These are phyloP conservation scores for Trissolcus brochymenae DNA, from an alignment of 2,888 invertebrate species.

Conservation along the genomic window DNA sequence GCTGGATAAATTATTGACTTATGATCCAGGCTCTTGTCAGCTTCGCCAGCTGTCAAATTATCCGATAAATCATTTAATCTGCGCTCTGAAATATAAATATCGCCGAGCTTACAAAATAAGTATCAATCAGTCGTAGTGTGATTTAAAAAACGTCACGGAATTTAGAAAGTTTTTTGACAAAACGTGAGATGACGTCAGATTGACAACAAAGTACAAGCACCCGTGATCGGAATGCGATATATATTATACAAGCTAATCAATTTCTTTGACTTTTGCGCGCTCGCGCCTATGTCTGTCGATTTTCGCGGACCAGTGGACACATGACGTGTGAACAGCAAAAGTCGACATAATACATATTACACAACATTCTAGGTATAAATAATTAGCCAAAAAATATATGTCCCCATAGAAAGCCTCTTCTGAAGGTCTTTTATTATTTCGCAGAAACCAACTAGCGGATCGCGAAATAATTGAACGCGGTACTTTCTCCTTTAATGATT, in stretches of 20 bases:
- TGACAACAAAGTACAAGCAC: not conserved
- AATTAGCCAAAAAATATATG: no score
- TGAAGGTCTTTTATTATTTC: constrained; percentile 33
- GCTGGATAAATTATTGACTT: not conserved
- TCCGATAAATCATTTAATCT: not conserved
- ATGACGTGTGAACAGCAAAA: no score
- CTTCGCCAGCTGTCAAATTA: constrained; percentile 1
- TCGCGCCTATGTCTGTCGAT: no score
- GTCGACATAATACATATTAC: no score
- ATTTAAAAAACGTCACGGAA: not conserved
- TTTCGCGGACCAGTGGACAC: no score
- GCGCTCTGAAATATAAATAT: not conserved
- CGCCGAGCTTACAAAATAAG: constrained; percentile 5
- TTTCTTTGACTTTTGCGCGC: not conserved
- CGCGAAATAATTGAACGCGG: constrained; percentile 38
- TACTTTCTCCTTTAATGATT: constrained; percentile 47
- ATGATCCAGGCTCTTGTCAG: no score
- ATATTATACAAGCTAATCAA: constrained; percentile 1
- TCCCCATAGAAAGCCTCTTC: no score
- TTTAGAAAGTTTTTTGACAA: constrained; percentile 5
- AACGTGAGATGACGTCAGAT: constrained; percentile 1
- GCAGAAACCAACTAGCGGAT: constrained; percentile 19
- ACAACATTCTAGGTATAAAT: no score
- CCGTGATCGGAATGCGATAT: constrained; percentile 1
- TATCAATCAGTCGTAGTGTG: not conserved